phyloP scores from a whole-genome alignment of 2,113 vertebrate genomes.

The Tragelaphus imberbis region DNA sequence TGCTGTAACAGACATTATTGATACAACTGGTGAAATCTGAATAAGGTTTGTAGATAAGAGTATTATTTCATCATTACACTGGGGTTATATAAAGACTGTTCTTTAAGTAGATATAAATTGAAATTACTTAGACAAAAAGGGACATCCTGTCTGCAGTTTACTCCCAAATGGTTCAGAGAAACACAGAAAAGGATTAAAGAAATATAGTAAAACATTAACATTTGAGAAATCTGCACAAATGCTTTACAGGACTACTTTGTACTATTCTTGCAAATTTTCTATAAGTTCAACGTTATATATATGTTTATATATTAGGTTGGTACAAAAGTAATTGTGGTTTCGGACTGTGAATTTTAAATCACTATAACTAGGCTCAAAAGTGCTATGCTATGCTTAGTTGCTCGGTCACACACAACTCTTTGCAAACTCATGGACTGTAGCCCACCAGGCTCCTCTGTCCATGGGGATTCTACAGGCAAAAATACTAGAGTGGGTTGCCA shows the following conservation, averaged over 20 bases:
- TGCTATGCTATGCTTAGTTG: not conserved
- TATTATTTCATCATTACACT: not conserved
- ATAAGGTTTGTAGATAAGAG: not conserved
- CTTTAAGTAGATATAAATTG: not conserved
- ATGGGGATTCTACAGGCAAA: not conserved
- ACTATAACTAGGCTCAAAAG: not conserved
- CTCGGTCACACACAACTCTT: not conserved
- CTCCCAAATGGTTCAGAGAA: not conserved
- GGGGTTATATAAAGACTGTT: not conserved
- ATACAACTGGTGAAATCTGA: not conserved
- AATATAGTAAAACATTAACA: not conserved
- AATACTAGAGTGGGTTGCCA: not conserved
- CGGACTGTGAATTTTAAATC: not conserved
- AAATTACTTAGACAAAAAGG: not conserved
- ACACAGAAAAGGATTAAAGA: conserved; percentile 5
- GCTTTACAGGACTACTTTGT: not conserved
- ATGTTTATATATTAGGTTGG: not conserved
- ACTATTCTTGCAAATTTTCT: not conserved
- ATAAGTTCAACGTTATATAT: not conserved
- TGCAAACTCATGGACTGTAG: not conserved
- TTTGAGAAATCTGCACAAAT: not conserved
- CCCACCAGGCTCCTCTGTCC: not conserved
- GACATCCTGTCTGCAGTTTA: not conserved
- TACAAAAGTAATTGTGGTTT: not conserved
- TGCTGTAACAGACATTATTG: not conserved